Base-by-base conservation (phyloP, 2,113 vertebrate species). In the Oceanites oceanicus region DNA sequence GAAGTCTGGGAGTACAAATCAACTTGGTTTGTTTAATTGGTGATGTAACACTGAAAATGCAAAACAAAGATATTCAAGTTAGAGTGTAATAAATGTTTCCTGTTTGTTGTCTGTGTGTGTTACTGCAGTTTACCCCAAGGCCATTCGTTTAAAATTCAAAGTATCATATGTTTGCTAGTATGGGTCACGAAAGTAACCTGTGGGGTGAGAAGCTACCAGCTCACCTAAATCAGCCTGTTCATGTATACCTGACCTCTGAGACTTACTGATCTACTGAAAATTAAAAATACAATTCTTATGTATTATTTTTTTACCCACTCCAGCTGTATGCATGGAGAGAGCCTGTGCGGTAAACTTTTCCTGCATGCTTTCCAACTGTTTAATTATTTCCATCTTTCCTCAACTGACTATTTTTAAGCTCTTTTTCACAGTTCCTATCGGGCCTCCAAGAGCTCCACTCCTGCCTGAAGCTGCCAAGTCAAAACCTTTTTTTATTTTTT, bases 391-490 rank as follows among this genome's bases (percentile, higher is more conserved):
- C 63, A 50, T 76, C 65, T 23, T 77, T 92, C 76, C 52, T 80
- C 47, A 40, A 13, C 32, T 79, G 49, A 73, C 90, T 93, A 34
- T 90, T 92, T 95, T 90, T 71, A 86, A 93, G 65, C 29, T 86
- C 13, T 78, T 72, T 76, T 85, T 88, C 68, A 36, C 77, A 75
- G 63, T 88, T 95, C 65, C 66, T 84, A 34, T 72, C 8, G 0
- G 94, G 79, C 70, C 36, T 91, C 44, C 29, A 61, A 85, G 82
- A 92, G 38, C 82, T 94, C 45, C 13, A 15, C 90, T 93, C 50
- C 73, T 92, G 47, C 53, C 88, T 89, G 80, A 95, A 97, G 74
- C 94, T 95, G 88, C 74, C 56, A 59, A 91, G 81, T 91, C 52
- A 83, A 89, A 95, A 52, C 55, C 52, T 50, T 50, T 52, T 77